Evolutionary conservation across 2,888 invertebrate genomes (phyloP), one percentile per base, ranked within the genome.

Genomic region (Sthenelais limicola): DNA sequence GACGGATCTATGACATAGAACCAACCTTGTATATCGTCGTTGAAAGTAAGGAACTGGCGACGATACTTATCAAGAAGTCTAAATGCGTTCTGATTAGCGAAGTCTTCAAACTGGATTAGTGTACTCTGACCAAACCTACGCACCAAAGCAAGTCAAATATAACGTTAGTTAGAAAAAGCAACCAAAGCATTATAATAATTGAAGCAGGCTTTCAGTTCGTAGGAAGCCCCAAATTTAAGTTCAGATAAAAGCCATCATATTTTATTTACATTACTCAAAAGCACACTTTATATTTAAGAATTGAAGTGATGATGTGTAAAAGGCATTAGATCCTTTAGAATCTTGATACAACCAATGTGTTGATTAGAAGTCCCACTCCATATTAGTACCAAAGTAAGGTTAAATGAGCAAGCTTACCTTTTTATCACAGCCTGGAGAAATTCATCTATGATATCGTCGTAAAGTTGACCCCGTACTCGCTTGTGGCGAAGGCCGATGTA

Each of bases 41-140:
- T 98, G 89, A 98, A 98, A 12, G 96, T 96, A 88, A 97, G 97
- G 88, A 94, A 93, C 84, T 91, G 87, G 82, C 94, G 90, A 38
- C 95, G 91, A 89, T 97, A 98, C 87, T 94, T 95, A 82, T 92
- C 93, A 76, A 98, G 90, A 72, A 98, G 90, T 38, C 94, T 90
- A 90, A 98, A 98, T 5, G 98, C 98, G 88, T 98, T 98, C 2
- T 93, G 91, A 85, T 98, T 98, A 70, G 93, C 98, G 87, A 98
- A 98, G 90, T 98, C 98, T 90, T 99, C 98, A 89, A 97, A 98
- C 90, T 96, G 91, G 68, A 92, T 89, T 70, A 90, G 81, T 49
- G 88, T 88, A 72, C 88, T 84, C 68, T 84, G 85, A 18, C 90
- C 90, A 80, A 86, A 90, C 76, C 89, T 89, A 47, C 7, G 26